Percentiles rank a stretch among this genome's conserved stretches.
Evolutionary conservation across 2,113 vertebrate species (phyloP).

Genomic region (Daphoenositta chrysoptera): DNA sequence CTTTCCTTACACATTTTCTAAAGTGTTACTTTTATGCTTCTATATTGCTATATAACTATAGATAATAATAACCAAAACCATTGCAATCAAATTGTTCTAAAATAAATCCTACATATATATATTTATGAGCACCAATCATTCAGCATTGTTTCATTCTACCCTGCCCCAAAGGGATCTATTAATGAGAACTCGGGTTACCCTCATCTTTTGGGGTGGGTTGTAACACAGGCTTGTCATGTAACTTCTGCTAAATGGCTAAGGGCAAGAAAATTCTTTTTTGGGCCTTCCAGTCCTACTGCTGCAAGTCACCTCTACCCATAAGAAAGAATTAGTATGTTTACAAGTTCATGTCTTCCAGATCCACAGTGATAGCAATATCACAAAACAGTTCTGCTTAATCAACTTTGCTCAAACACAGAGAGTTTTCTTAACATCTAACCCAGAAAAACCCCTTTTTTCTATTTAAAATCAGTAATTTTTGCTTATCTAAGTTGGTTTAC

Average conservation of each 20-base stretch:
- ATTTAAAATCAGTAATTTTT: neutral
- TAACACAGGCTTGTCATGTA: neutral
- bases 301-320: neutral
- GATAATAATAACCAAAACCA: neutral
- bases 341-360: neutral
- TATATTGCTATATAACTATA: neutral
- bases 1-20: neutral
- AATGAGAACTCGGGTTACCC: accelerated
- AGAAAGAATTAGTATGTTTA: neutral
- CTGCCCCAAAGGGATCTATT: accelerated
- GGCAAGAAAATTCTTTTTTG: neutral
- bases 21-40: neutral
- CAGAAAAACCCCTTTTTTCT: neutral
- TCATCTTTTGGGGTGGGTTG: neutral
- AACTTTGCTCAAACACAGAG: neutral
- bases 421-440: neutral
- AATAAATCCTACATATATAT: neutral
- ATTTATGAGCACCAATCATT: neutral
- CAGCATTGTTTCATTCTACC: neutral
- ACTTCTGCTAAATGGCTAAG: neutral
- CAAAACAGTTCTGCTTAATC: neutral
- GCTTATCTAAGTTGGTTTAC: neutral
- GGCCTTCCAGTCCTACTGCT: neutral
- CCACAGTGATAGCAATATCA: neutral
- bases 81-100: neutral